Percentiles rank a stretch among this genome's conserved stretches.
These are phyloP conservation scores for Rissa tridactyla DNA, from an alignment of 2,113 vertebrate species.

Conservation along the genomic window DNA sequence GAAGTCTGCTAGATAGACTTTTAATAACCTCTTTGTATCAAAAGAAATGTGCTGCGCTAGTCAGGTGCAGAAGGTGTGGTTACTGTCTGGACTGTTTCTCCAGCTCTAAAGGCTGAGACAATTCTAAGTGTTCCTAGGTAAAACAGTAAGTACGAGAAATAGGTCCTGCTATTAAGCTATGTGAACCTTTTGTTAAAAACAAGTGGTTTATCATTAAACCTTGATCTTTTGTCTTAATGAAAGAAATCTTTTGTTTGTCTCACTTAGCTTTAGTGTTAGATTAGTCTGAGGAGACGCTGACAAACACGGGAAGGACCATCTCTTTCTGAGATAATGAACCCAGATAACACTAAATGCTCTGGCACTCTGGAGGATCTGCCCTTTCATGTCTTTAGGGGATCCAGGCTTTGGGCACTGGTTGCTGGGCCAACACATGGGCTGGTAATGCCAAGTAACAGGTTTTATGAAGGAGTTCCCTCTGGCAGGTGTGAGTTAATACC, in stretches of 20 bases:
- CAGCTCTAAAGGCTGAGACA: neutral
- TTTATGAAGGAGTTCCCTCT: neutral
- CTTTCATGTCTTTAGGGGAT: neutral
- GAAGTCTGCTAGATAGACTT: neutral
- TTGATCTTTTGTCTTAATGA: neutral
- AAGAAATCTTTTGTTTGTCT: neutral
- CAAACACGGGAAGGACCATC: neutral
- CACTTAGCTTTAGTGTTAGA: neutral
- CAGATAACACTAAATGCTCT: neutral
- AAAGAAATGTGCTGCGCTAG: neutral
- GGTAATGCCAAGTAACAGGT: neutral
- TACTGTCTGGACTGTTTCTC: neutral
- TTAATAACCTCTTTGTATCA: neutral
- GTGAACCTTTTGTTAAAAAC: neutral
- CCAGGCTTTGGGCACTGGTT: neutral
- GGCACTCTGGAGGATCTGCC: neutral
- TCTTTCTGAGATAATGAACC: neutral
- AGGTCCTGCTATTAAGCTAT: neutral
- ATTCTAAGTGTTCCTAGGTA: neutral
- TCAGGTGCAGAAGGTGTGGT: neutral
- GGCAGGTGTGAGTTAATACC: neutral
- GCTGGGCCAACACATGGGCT: neutral
- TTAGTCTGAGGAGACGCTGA: neutral
- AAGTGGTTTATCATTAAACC: neutral
- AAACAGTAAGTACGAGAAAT: neutral